These are phyloP conservation scores for Oreochromis grahami DNA, from an alignment of 2,797 vertebrate genomes.

Conservation along the genomic window DNA sequence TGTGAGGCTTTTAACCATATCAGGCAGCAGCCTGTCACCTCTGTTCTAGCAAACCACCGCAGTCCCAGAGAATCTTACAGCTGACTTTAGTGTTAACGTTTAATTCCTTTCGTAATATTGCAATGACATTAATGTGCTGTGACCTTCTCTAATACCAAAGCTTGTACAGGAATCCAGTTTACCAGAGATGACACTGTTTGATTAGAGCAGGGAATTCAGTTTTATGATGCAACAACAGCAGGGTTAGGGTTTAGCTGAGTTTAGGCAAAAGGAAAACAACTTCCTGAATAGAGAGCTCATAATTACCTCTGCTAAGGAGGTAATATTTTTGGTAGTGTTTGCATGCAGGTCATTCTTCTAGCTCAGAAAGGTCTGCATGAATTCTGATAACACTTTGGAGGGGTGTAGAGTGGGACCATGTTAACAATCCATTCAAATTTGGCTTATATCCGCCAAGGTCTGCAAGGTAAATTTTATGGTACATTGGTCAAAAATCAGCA, in stretches of 20 bases:
- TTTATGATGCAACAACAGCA: not conserved
- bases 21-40: not conserved
- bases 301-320: not conserved
- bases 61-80: not conserved
- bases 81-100: not conserved
- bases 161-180: not conserved
- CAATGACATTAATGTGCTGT: not conserved
- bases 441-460: rapidly evolving
- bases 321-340: not conserved
- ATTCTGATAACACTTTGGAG: rapidly evolving
- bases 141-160: not conserved
- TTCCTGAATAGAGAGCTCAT: not conserved
- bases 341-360: not conserved
- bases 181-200: not conserved
- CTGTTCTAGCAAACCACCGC: not conserved
- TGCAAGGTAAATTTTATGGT: not conserved
- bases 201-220: not conserved
- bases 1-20: not conserved
- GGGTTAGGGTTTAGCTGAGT: not conserved
- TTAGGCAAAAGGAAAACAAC: not conserved
- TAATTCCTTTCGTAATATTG: not conserved
- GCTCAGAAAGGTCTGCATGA: not conserved
- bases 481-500: not conserved
- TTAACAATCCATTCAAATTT: not conserved
- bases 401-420: not conserved